Conservation (phyloP, 2,113 vertebrate species). For the Vidua macroura region DNA sequence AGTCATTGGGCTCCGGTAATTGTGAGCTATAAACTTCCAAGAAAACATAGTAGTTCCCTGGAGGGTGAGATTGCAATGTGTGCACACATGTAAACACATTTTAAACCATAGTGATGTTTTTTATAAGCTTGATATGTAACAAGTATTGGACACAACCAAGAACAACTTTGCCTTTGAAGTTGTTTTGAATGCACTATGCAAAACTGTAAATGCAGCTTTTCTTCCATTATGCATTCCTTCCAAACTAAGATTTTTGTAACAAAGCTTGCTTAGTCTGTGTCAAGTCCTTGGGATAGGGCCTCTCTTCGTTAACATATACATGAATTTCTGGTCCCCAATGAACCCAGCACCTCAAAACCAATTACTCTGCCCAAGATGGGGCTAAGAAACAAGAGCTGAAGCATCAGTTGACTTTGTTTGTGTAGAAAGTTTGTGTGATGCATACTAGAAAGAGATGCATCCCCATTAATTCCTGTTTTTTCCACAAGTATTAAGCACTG, state of each 20-base stretch:
- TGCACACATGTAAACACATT: constrained; percentile 1
- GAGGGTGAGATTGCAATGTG: constrained; percentile 1
- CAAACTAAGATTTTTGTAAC: constrained; percentile 14
- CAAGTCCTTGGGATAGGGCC: not conserved
- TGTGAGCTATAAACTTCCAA: constrained; percentile 55
- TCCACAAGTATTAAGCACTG: not conserved
- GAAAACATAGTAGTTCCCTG: constrained; percentile 40
- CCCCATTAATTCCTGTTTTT: not conserved
- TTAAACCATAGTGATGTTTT: constrained; percentile 54
- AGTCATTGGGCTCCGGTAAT: constrained; percentile 38
- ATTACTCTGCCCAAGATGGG: not conserved
- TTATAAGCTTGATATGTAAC: constrained; percentile 59
- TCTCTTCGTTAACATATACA: not conserved
- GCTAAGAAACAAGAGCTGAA: not conserved
- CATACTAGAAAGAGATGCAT: not conserved
- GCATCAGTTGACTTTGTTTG: not conserved
- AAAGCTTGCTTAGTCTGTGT: not conserved
- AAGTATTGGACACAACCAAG: constrained; percentile 54
- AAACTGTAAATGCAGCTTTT: not conserved
- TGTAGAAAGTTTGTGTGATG: not conserved
- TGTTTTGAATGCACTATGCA: not conserved
- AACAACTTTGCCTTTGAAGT: constrained; percentile 63
- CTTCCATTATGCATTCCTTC: not conserved
- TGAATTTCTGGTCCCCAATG: rapidly evolving
- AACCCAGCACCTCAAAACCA: not conserved